A percentile compares a stretch with the other conserved stretches of the same genome.
Conservation (phyloP, 2,797 vertebrate genomes). For the Anniella stebbinsi region DNA sequence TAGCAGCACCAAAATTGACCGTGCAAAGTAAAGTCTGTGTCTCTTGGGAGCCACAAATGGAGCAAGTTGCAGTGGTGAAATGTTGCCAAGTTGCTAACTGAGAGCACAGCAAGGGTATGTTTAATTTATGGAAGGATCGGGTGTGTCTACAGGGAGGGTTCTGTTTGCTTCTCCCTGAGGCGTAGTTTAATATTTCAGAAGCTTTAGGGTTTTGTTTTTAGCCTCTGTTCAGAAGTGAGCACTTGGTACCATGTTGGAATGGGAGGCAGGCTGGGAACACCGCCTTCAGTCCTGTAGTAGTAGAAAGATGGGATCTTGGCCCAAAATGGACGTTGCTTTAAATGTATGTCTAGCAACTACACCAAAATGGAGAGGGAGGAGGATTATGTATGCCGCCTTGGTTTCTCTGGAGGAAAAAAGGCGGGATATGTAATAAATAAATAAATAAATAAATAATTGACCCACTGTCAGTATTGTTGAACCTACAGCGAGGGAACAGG, state of each 20-base stretch:
- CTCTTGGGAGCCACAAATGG: not conserved
- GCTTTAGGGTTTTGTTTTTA: conserved; percentile 33
- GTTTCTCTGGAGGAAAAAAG: too few species aligned
- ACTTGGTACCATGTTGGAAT: not conserved
- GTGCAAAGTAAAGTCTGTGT: not conserved
- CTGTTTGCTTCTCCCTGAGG: conserved; percentile 64
- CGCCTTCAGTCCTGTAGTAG: too few species aligned
- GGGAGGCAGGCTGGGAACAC: too few species aligned
- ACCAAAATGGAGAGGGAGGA: too few species aligned
- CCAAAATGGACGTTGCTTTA: too few species aligned
- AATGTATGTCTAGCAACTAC: too few species aligned
- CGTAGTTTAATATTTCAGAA: conserved; percentile 59
- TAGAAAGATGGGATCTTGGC: too few species aligned
- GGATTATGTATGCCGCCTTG: too few species aligned
- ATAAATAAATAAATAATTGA: too few species aligned
- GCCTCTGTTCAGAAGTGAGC: conserved; percentile 43
- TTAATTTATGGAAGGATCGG: conserved; percentile 47
- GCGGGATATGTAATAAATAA: too few species aligned
- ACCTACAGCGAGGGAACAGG: too few species aligned
- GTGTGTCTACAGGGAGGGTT: conserved; percentile 26
- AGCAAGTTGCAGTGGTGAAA: not conserved
- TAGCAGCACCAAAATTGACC: not conserved
- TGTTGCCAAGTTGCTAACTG: conserved; percentile 46
- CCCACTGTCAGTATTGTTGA: too few species aligned
- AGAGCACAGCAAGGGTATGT: conserved; percentile 55